Conservation (phyloP, 2,888 invertebrate genomes). For the Heliconius ethilla region DNA sequence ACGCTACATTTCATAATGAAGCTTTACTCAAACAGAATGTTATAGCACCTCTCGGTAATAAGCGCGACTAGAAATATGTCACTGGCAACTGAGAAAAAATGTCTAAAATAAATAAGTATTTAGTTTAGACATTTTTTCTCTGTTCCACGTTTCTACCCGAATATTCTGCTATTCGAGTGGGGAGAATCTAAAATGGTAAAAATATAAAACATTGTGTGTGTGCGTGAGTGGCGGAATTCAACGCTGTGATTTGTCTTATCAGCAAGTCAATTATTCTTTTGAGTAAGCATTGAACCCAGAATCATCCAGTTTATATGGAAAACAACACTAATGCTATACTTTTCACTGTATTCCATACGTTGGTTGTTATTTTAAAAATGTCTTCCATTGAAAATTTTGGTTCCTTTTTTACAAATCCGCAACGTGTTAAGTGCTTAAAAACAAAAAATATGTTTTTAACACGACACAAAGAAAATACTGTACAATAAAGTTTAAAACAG, state of each 20-base stretch:
- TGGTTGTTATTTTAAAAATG: background rate
- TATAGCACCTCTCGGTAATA: conserved; percentile 51
- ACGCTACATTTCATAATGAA: conserved; percentile 50
- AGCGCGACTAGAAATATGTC: conserved; percentile 49
- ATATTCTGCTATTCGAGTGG: background rate
- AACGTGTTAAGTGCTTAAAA: conserved; percentile 16
- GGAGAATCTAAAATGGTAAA: background rate
- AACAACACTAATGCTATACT: background rate
- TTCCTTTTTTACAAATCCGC: background rate
- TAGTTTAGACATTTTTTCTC: background rate
- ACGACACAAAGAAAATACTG: conserved; percentile 15
- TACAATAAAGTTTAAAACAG: conserved; percentile 29
- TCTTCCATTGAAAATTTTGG: background rate
- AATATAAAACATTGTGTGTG: background rate
- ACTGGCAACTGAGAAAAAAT: conserved; percentile 4
- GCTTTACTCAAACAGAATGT: conserved; percentile 60
- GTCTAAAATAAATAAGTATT: background rate
- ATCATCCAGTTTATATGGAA: no score
- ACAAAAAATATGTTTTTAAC: background rate
- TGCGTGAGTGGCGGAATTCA: background rate
- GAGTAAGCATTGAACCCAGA: no score
- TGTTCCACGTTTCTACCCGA: background rate
- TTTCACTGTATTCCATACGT: background rate
- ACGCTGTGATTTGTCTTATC: background rate
- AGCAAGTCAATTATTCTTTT: background rate